Conservation (phyloP, 2,888 invertebrate genomes). For the Hirtodrosophila alboralis region DNA sequence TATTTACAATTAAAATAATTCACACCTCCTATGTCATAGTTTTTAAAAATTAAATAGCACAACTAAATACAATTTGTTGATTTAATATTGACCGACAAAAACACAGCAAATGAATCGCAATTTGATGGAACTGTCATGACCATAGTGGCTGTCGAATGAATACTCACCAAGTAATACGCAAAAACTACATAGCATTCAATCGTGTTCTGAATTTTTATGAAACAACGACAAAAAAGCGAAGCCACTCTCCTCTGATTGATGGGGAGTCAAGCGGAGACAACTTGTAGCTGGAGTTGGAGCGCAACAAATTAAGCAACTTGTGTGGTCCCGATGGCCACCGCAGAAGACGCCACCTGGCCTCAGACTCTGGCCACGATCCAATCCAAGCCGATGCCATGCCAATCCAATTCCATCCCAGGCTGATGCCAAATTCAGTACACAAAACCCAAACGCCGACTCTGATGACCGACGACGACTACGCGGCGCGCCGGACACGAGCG, state of each 20-base stretch:
- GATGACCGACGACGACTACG: slow-evolving; percentile 45
- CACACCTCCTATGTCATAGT: no score
- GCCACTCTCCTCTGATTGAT: slow-evolving; percentile 69
- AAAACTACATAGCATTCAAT: slow-evolving; percentile 54
- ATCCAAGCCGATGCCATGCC: slow-evolving; percentile 1
- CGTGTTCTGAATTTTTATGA: slow-evolving; percentile 76
- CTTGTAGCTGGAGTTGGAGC: slow-evolving; percentile 58
- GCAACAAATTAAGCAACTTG: slow-evolving; percentile 79
- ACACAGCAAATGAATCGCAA: not conserved
- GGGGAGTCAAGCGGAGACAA: slow-evolving; percentile 76
- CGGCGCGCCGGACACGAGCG: slow-evolving; percentile 67
- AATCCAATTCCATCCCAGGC: slow-evolving; percentile 29
- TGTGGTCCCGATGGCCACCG: slow-evolving; percentile 71
- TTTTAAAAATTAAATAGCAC: no score
- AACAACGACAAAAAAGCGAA: slow-evolving; percentile 51
- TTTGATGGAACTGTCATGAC: slow-evolving; percentile 36
- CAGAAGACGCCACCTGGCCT: slow-evolving; percentile 75
- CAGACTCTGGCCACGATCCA: slow-evolving; percentile 18
- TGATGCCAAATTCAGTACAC: slow-evolving; percentile 71
- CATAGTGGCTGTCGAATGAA: slow-evolving; percentile 25
- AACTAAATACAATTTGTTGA: no score
- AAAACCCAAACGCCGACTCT: slow-evolving; percentile 39
- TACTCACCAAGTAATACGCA: slow-evolving; percentile 43
- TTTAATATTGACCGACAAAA: not conserved
- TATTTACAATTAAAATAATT: no score